These are phyloP conservation scores for Zaprionus capensis DNA, from an alignment of 1,140 invertebrate species.

Conservation along the genomic window DNA sequence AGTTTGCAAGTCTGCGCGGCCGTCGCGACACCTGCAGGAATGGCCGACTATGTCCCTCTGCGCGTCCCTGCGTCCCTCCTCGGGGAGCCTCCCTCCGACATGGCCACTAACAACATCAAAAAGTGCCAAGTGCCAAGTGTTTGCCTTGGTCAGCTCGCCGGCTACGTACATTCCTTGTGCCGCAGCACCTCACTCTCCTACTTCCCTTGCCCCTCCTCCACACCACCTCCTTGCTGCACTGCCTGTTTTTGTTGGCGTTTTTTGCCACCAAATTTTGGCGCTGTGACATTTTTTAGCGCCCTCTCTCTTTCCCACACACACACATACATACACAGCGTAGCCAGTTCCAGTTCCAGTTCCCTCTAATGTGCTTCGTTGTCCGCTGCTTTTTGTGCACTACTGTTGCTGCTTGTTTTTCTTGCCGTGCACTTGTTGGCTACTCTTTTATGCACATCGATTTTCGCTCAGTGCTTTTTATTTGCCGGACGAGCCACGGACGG, in stretches of 20 bases:
- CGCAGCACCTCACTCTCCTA: neutral
- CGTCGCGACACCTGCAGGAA: conserved; percentile 73
- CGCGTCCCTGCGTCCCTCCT: neutral
- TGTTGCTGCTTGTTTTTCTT: conserved; percentile 39
- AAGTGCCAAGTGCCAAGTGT: conserved; percentile 78
- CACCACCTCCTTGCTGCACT: neutral
- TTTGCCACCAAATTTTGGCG: conserved; percentile 39
- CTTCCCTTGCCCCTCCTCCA: neutral
- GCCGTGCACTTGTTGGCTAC: conserved; percentile 71
- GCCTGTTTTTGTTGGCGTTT: conserved; percentile 23
- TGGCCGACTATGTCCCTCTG: conserved; percentile 19
- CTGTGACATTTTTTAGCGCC: conserved; percentile 66
- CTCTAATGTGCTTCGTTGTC: conserved; percentile 28
- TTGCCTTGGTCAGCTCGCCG: conserved; percentile 65
- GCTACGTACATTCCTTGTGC: conserved; percentile 48
- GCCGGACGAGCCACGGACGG: conserved; percentile 29
- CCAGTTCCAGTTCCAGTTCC: conserved; percentile 8
- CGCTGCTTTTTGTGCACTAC: neutral
- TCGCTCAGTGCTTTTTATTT: conserved; percentile 82
- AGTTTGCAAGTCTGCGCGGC: conserved; percentile 76
- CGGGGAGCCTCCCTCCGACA: conserved; percentile 42
- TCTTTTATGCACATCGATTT: conserved; percentile 82
- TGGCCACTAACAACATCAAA: conserved; percentile 80
- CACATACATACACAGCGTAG: neutral
- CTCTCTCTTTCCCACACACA: neutral